These are phyloP conservation scores for Amphibalanus amphitrite DNA, from an alignment of 1,140 invertebrate species.

Conservation along the genomic window DNA sequence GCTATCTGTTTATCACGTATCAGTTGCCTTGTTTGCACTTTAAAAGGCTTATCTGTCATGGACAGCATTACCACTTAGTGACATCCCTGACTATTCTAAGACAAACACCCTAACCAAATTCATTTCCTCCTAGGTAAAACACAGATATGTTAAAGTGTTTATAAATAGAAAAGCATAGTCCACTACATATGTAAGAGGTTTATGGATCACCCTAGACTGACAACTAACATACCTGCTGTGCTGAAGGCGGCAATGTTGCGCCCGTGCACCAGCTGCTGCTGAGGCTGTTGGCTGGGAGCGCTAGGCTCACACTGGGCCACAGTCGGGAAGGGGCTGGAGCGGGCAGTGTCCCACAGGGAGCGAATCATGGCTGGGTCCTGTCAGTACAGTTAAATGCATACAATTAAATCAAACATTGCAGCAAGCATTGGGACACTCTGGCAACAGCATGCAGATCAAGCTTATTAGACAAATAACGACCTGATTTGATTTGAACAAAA, in stretches of 20 bases:
- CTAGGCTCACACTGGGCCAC: background rate
- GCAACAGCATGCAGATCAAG: too few relatives aligned
- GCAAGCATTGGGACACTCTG: too few relatives aligned
- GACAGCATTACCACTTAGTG: too few relatives aligned
- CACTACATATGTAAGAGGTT: background rate
- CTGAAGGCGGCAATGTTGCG: background rate
- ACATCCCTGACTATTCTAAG: too few relatives aligned
- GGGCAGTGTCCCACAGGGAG: background rate
- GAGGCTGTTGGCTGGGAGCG: background rate
- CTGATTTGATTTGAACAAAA: too few relatives aligned
- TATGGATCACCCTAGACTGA: too few relatives aligned
- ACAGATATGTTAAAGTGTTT: background rate
- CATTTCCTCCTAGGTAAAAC: background rate
- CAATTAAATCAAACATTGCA: too few relatives aligned
- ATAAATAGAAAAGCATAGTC: background rate
- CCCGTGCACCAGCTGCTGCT: background rate
- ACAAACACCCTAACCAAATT: background rate
- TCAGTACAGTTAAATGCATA: too few relatives aligned
- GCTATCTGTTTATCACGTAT: too few relatives aligned
- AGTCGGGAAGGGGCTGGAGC: background rate
- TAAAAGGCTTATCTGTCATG: too few relatives aligned
- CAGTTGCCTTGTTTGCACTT: too few relatives aligned
- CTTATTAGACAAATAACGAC: too few relatives aligned
- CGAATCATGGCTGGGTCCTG: background rate
- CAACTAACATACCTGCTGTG: background rate